These are phyloP conservation scores for Taxidea taxus DNA, from an alignment of 2,113 vertebrate species.

Conservation along the genomic window DNA sequence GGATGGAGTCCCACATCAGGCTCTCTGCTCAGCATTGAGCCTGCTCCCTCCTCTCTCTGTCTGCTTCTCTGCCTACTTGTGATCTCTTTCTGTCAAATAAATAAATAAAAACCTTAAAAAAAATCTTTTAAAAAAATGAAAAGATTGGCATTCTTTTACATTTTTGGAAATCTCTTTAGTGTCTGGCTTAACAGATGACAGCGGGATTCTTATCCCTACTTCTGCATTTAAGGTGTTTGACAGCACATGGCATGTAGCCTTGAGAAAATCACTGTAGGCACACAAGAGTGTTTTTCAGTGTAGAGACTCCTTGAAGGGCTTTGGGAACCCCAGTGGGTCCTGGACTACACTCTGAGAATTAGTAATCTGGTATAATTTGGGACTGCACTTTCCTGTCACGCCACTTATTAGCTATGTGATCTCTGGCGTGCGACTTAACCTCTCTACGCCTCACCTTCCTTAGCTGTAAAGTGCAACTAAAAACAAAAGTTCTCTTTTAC, in stretches of 20 bases:
- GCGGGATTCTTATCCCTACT: not conserved
- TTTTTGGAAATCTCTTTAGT: not conserved
- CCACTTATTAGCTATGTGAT: not conserved
- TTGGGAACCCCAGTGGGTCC: not conserved
- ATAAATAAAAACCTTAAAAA: too few relatives aligned
- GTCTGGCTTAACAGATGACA: not conserved
- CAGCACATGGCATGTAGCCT: not conserved
- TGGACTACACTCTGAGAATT: not conserved
- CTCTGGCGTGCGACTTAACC: not conserved
- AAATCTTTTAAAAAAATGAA: too few relatives aligned
- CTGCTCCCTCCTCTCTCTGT: too few relatives aligned
- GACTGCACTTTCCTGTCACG: not conserved
- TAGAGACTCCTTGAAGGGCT: not conserved
- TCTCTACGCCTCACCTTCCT: not conserved
- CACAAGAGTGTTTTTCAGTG: not conserved
- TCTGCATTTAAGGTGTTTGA: not conserved
- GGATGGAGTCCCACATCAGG: too few relatives aligned
- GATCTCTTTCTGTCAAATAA: too few relatives aligned
- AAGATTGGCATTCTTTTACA: not conserved
- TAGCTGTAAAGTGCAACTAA: not conserved
- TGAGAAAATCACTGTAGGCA: not conserved
- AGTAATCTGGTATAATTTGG: not conserved
- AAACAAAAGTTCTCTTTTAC: not conserved
- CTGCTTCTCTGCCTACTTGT: too few relatives aligned
- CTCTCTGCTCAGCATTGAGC: too few relatives aligned